Conservation (phyloP, 2,113 vertebrate genomes). For the Lampris megalopsis region DNA sequence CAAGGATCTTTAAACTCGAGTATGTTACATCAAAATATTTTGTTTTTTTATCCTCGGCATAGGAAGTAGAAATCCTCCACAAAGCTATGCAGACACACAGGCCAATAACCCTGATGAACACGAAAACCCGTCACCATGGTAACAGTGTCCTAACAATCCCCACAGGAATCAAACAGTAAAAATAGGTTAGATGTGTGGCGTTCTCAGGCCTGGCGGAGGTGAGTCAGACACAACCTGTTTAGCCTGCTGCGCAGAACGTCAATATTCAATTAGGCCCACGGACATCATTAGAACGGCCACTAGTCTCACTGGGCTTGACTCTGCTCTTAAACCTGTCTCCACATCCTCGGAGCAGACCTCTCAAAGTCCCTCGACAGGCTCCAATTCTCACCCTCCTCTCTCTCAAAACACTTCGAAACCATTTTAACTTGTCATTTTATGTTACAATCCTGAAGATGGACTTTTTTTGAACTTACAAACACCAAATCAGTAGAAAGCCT, state of each 20-base stretch:
- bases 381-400: conserved; percentile 19
- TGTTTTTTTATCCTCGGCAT: too few relatives aligned
- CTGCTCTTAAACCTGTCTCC: conserved; percentile 57
- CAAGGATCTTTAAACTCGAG: too few relatives aligned
- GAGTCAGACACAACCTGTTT: conserved; percentile 69
- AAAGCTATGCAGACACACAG: neutral
- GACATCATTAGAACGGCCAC: conserved; percentile 69
- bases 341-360: conserved; percentile 11
- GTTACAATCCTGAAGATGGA: too few relatives aligned
- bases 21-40: too few relatives aligned
- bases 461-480: too few relatives aligned
- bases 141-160: conserved; percentile 55
- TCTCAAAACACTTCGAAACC: neutral
- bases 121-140: conserved; percentile 50
- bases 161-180: conserved; percentile 44
- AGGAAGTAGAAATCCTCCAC: too few relatives aligned
- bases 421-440: too few relatives aligned
- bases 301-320: conserved; percentile 62
- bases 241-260: conserved; percentile 71
- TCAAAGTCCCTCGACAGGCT: conserved; percentile 36
- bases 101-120: conserved; percentile 5
- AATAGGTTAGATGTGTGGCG: conserved; percentile 44
- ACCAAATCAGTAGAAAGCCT: too few relatives aligned
- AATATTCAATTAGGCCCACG: conserved; percentile 81
- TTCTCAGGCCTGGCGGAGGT: conserved; percentile 18